Conservation (phyloP, 1,140 invertebrate species). For the Chrysopa pallens region DNA sequence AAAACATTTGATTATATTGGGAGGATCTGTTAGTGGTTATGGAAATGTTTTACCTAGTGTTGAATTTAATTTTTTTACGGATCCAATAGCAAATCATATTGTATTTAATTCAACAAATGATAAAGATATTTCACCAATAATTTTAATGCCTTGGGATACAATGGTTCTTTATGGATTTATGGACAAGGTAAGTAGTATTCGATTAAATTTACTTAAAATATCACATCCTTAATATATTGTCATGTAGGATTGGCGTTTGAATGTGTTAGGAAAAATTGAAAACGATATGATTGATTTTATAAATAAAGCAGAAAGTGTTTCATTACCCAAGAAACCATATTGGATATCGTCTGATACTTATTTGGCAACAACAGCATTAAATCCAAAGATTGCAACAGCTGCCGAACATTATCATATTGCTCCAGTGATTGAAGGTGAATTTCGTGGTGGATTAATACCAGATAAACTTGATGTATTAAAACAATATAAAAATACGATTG, state of each 20-base stretch:
- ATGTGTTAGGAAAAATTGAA: background rate
- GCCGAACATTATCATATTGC: background rate
- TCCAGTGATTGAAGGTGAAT: background rate
- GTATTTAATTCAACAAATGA: conserved; percentile 23
- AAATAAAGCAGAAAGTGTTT: background rate
- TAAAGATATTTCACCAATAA: conserved; percentile 6
- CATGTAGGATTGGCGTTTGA: background rate
- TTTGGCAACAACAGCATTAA: background rate
- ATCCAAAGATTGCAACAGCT: background rate
- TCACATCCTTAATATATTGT: too few relatives aligned
- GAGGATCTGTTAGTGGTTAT: conserved; percentile 28
- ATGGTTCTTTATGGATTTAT: too few relatives aligned
- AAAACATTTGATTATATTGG: conserved; percentile 35
- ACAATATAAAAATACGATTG: background rate
- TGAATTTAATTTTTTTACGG: conserved; percentile 47
- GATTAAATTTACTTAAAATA: too few relatives aligned
- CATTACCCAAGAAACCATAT: background rate
- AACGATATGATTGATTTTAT: background rate
- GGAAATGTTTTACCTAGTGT: conserved; percentile 31
- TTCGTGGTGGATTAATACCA: background rate
- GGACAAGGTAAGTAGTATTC: too few relatives aligned
- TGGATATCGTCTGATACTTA: background rate
- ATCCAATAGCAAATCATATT: conserved; percentile 42
- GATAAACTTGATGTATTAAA: background rate
- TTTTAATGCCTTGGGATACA: conserved; percentile 29